These are phyloP conservation scores for Encarsia formosa DNA, from an alignment of 2,888 invertebrate species.

Conservation along the genomic window DNA sequence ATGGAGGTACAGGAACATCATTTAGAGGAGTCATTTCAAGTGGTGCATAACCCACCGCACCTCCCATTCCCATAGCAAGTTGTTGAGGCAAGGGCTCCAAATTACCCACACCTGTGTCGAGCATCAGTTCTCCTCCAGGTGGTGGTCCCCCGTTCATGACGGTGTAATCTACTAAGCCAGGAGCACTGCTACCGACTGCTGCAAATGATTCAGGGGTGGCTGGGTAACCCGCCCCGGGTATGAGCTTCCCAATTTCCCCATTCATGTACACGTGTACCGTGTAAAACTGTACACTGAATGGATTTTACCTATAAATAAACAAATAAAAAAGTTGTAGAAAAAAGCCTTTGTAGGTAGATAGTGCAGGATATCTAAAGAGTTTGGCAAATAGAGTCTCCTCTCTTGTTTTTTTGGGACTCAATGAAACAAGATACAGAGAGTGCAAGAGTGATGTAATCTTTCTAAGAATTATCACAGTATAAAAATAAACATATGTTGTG, in stretches of 20 bases:
- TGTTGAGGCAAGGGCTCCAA: constrained; percentile 45
- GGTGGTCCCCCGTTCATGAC: constrained; percentile 49
- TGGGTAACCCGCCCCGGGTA: constrained; percentile 66
- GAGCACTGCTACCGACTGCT: constrained; percentile 39
- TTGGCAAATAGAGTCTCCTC: no score
- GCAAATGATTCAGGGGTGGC: constrained; percentile 65
- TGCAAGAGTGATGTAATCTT: constrained; percentile 27
- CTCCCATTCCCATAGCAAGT: constrained; percentile 48
- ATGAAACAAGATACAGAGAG: constrained; percentile 23
- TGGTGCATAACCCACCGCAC: constrained; percentile 46
- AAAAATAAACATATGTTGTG: constrained; percentile 29
- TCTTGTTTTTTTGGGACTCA: not conserved
- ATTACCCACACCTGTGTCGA: constrained; percentile 45
- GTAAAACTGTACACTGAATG: no score
- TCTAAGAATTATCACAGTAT: constrained; percentile 26
- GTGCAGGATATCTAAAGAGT: no score
- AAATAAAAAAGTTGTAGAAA: not conserved
- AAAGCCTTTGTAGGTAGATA: no score
- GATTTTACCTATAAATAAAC: no score
- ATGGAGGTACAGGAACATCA: constrained; percentile 52
- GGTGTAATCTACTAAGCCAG: constrained; percentile 50
- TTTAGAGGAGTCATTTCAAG: constrained; percentile 44
- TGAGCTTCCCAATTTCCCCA: constrained; percentile 76
- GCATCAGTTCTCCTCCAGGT: constrained; percentile 45
- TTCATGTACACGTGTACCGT: constrained; percentile 70